These are phyloP conservation scores for Sinocyclocheilus grahami DNA, from an alignment of 2,113 vertebrate species.

Conservation along the genomic window DNA sequence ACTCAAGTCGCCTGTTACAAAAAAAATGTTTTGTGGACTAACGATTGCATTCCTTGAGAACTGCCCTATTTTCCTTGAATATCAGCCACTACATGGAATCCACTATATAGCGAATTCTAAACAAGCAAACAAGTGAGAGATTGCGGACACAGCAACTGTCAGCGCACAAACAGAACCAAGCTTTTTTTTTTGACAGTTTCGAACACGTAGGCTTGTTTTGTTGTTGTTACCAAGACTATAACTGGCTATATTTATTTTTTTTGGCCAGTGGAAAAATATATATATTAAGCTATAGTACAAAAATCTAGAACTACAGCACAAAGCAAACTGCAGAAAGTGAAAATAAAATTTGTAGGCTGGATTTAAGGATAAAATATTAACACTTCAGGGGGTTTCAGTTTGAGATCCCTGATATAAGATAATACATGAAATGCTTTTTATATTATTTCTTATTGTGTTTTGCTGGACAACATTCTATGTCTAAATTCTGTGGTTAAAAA, in stretches of 20 bases:
- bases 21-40: neutral
- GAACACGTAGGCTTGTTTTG: neutral
- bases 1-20: neutral
- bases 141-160: neutral
- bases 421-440: neutral
- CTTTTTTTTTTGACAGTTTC: conserved; percentile 11
- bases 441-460: neutral
- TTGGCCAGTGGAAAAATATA: neutral
- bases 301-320: neutral
- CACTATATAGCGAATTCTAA: neutral
- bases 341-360: neutral
- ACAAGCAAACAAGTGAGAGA: conserved; percentile 5
- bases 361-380: neutral
- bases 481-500: neutral
- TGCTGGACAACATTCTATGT: neutral
- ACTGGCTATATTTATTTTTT: neutral
- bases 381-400: neutral
- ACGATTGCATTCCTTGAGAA: neutral
- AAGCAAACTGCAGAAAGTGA: neutral
- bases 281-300: neutral
- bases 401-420: neutral
- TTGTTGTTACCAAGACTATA: neutral
- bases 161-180: neutral
- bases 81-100: neutral
- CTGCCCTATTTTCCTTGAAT: neutral